phyloP scores from a whole-genome alignment of 2,888 invertebrate species.

The Eristalis pertinax region DNA sequence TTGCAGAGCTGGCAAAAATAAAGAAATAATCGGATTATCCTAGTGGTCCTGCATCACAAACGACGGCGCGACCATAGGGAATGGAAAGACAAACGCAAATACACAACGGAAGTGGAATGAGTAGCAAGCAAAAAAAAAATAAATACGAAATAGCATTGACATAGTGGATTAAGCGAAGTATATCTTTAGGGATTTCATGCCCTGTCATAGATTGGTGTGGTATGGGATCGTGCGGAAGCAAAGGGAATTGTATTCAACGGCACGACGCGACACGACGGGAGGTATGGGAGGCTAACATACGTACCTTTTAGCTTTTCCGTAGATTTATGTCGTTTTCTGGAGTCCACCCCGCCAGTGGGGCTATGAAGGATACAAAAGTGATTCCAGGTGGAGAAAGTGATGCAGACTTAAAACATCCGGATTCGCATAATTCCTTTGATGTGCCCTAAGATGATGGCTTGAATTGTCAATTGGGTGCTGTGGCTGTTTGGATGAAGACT shows the following conservation, averaged over 20 bases:
- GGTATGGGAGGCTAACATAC: neutral
- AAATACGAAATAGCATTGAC: constrained; percentile 19
- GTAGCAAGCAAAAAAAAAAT: neutral
- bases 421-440: constrained; percentile 12
- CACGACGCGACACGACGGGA: neutral
- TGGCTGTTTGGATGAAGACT: neutral
- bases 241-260: neutral
- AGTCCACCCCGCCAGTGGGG: neutral
- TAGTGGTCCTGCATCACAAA: constrained; percentile 4
- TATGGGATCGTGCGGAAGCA: neutral
- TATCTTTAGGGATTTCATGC: constrained; percentile 29
- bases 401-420: constrained; percentile 1
- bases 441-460: neutral
- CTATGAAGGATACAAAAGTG: neutral
- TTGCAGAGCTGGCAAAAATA: neutral
- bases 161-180: constrained; percentile 29
- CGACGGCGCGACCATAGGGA: neutral
- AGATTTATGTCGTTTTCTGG: constrained; percentile 31
- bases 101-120: constrained; percentile 1
- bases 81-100: neutral
- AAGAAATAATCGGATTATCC: constrained; percentile 25
- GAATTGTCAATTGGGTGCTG: neutral
- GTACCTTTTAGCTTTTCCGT: constrained; percentile 25
- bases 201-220: neutral
- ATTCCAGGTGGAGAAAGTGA: neutral